Conservation (phyloP, 35 echinoderm and acorn worm genomes). For the Patiria miniata region DNA sequence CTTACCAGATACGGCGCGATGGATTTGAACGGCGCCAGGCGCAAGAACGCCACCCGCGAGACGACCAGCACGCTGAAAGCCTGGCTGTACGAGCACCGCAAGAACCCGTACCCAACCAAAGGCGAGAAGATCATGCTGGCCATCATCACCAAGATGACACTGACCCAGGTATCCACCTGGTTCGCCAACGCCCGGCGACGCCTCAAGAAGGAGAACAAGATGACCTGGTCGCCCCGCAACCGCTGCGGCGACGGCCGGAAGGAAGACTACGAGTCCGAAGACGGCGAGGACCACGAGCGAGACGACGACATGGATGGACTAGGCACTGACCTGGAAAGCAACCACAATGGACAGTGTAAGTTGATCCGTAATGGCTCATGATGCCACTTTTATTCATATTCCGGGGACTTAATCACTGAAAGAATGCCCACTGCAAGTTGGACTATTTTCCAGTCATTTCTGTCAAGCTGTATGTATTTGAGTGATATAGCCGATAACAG, state of each 20-base stretch:
- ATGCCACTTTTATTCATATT: neutral
- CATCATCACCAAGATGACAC: slow-evolving; percentile 99
- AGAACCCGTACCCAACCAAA: slow-evolving; percentile 98
- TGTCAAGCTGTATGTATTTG: too few species aligned
- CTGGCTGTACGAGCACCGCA: slow-evolving; percentile 96
- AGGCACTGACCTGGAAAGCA: neutral
- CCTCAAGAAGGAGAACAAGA: slow-evolving; percentile 99
- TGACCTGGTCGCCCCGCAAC: slow-evolving; percentile 99
- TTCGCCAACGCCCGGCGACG: slow-evolving; percentile 95
- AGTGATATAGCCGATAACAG: neutral
- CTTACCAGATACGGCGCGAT: slow-evolving; percentile 81
- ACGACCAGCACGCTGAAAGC: slow-evolving; percentile 95
- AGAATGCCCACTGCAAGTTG: too few species aligned
- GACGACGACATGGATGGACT: slow-evolving; percentile 17
- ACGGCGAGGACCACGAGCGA: slow-evolving; percentile 51
- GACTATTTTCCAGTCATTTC: too few species aligned
- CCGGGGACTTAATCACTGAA: too few species aligned
- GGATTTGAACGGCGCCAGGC: slow-evolving; percentile 88
- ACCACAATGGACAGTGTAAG: neutral
- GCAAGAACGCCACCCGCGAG: slow-evolving; percentile 96
- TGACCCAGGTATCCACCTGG: slow-evolving; percentile 99
- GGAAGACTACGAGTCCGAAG: slow-evolving; percentile 83
- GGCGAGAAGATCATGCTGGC: slow-evolving; percentile 99
- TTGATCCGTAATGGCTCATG: neutral
- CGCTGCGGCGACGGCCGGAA: slow-evolving; percentile 87